These are phyloP conservation scores for Rhabdomys pumilio DNA, from an alignment of 2,797 vertebrate genomes.

Conservation along the genomic window DNA sequence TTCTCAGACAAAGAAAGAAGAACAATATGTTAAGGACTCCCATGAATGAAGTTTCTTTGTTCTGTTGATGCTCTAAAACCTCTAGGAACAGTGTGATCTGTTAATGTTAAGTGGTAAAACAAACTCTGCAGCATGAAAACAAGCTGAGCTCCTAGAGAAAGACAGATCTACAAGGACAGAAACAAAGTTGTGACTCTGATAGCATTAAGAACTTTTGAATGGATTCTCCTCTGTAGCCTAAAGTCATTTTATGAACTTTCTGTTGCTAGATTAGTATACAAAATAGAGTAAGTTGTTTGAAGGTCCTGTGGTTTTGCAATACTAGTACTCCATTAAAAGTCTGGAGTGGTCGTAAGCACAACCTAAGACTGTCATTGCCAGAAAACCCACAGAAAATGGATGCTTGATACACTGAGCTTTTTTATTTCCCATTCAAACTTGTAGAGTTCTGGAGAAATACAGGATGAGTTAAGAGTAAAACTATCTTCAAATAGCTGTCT, in stretches of 20 bases:
- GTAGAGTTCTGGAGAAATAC: neutral
- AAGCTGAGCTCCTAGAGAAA: neutral
- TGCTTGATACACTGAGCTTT: neutral
- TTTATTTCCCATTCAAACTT: neutral
- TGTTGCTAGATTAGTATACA: neutral
- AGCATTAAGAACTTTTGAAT: neutral
- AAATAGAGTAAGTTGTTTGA: neutral
- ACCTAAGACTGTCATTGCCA: neutral
- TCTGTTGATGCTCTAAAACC: neutral
- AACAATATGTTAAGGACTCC: neutral
- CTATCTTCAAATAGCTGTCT: neutral
- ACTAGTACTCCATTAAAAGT: neutral
- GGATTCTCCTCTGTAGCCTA: neutral
- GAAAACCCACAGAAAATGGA: neutral
- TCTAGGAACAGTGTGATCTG: neutral
- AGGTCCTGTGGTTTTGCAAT: neutral
- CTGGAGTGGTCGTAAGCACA: neutral
- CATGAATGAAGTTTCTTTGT: neutral
- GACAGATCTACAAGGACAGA: neutral
- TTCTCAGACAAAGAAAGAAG: constrained; percentile 50
- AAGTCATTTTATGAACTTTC: constrained; percentile 32
- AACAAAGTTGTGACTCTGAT: neutral
- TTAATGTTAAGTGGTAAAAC: neutral
- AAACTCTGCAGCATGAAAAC: neutral
- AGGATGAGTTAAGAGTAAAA: neutral